These are phyloP conservation scores for Drosophila fulvimacula DNA, from an alignment of 2,888 invertebrate genomes.

Conservation along the genomic window DNA sequence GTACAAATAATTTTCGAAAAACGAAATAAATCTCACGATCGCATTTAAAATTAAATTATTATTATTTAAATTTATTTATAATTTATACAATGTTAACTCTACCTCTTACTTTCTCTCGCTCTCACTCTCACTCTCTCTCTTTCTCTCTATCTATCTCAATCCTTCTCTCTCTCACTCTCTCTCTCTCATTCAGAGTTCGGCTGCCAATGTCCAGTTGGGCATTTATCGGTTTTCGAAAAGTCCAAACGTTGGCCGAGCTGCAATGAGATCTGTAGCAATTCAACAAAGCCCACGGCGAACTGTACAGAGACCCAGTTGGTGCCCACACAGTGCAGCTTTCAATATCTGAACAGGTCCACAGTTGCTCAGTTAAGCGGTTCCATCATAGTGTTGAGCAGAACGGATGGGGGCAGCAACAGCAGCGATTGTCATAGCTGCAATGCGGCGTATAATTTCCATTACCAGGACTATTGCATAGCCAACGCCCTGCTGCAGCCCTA, in stretches of 20 bases:
- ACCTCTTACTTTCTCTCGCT: no score
- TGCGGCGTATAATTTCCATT: constrained; percentile 77
- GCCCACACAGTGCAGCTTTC: constrained; percentile 62
- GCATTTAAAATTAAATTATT: no score
- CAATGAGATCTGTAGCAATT: constrained; percentile 58
- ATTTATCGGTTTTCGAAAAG: constrained; percentile 74
- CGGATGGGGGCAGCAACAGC: constrained; percentile 35
- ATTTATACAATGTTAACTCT: no score
- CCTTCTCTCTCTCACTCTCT: neutral
- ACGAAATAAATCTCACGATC: no score
- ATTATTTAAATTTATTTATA: no score
- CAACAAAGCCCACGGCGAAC: constrained; percentile 32
- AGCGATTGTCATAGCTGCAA: constrained; percentile 78
- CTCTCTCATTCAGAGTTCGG: constrained; percentile 81
- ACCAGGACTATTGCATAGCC: constrained; percentile 81
- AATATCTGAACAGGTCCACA: constrained; percentile 71
- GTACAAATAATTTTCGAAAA: no score
- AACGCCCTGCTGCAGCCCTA: constrained; percentile 79
- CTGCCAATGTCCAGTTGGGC: constrained; percentile 84
- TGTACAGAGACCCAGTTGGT: constrained; percentile 37
- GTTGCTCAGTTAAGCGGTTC: constrained; percentile 45
- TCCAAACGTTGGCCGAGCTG: constrained; percentile 77
- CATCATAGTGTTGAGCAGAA: constrained; percentile 55
- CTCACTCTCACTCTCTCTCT: neutral
- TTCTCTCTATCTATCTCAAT: no score